Conservation (phyloP, 2,113 vertebrate species). For the Megaceryle torquata region DNA sequence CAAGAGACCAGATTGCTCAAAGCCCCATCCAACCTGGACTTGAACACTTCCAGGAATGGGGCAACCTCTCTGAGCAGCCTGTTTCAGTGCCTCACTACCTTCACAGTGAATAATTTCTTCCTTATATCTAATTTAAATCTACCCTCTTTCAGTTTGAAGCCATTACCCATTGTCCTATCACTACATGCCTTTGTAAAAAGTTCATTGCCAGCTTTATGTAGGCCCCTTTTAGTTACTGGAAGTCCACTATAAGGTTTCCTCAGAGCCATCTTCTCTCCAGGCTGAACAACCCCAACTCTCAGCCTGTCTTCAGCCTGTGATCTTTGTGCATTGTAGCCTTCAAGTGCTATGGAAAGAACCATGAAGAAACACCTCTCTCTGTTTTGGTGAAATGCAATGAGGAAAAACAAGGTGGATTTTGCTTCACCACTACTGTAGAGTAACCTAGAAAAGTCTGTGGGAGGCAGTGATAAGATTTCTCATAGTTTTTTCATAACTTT, state of each 20-base stretch:
- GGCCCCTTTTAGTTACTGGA: too few relatives aligned
- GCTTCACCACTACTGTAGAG: neutral
- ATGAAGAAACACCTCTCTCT: neutral
- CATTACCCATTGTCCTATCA: too few relatives aligned
- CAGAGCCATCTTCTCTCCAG: too few relatives aligned
- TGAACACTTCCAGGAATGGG: too few relatives aligned
- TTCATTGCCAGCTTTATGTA: too few relatives aligned
- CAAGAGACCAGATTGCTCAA: neutral
- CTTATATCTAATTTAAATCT: too few relatives aligned
- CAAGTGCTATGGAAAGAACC: neutral
- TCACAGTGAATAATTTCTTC: too few relatives aligned
- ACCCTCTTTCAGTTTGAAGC: too few relatives aligned
- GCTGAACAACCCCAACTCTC: too few relatives aligned
- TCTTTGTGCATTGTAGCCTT: neutral
- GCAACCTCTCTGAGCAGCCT: neutral
- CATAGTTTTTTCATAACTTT: neutral
- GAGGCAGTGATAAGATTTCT: neutral
- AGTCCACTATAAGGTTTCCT: too few relatives aligned
- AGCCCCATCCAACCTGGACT: too few relatives aligned
- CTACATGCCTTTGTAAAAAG: too few relatives aligned
- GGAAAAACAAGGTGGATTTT: neutral
- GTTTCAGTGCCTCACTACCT: neutral
- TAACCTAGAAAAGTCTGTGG: neutral
- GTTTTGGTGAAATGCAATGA: neutral
- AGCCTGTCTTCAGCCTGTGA: neutral